Evolutionary conservation across 2,888 invertebrate species (phyloP).

Genomic region (Amphimallon solstitiale): DNA sequence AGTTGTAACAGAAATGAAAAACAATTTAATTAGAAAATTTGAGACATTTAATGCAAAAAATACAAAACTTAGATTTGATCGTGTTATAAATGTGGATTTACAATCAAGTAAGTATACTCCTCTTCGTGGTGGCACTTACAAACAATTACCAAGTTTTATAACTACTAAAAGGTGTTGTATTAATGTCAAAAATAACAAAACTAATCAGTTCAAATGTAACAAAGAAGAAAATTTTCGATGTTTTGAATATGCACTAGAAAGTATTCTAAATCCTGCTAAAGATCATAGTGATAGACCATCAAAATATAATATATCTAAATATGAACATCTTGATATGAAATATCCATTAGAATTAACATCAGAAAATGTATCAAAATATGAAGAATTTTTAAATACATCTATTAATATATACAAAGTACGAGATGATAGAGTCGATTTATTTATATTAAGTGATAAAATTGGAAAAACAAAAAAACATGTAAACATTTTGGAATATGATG

Average conservation of each 20-base stretch:
- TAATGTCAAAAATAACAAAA: background rate
- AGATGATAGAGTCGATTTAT: conserved; percentile 14
- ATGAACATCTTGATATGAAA: background rate
- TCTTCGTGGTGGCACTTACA: too few relatives aligned
- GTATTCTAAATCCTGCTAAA: too few relatives aligned
- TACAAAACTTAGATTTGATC: background rate
- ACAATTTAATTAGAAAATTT: background rate
- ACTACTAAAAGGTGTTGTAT: too few relatives aligned
- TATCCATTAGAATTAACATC: conserved; percentile 19
- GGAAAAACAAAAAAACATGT: background rate
- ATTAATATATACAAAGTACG: conserved; percentile 11
- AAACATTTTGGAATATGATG: background rate
- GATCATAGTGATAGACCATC: background rate
- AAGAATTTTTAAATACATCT: conserved; percentile 27
- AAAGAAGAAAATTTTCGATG: background rate
- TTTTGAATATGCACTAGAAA: conserved; percentile 3
- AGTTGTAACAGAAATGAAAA: background rate
- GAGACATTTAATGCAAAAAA: background rate
- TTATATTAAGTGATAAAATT: conserved; percentile 2
- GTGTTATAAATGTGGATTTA: conserved; percentile 2
- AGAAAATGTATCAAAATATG: conserved; percentile 6
- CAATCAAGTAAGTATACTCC: too few relatives aligned
- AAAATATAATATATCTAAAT: conserved; percentile 7
- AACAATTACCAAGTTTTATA: too few relatives aligned
- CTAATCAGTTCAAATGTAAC: too few relatives aligned